A percentile compares a stretch with the other conserved stretches of the same genome.
Conservation (phyloP, 2,888 invertebrate genomes). For the Morpho deidamia region DNA sequence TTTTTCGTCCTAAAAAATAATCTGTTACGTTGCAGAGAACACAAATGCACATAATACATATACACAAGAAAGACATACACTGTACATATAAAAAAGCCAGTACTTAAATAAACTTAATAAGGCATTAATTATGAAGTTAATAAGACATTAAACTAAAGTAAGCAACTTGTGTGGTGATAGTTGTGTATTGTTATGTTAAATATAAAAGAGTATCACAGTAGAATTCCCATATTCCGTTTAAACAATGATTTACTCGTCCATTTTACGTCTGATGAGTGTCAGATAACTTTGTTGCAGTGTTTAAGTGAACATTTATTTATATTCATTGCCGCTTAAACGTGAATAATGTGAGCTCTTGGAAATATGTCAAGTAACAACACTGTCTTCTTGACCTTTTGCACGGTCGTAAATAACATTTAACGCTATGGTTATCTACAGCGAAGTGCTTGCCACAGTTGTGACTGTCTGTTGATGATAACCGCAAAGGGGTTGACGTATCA, state of each 20-base stretch:
- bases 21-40: too few species aligned
- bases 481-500: neutral
- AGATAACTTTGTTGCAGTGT: conserved; percentile 18
- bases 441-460: conserved; percentile 6
- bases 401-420: conserved; percentile 16
- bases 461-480: conserved; percentile 2
- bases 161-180: too few species aligned
- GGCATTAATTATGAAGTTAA: too few species aligned
- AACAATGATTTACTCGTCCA: conserved; percentile 6
- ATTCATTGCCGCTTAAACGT: conserved; percentile 36
- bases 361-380: conserved; percentile 16
- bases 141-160: too few species aligned
- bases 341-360: conserved; percentile 31
- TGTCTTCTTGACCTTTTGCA: conserved; percentile 15
- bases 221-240: neutral
- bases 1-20: too few species aligned
- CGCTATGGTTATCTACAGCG: conserved; percentile 11
- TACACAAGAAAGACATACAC: too few species aligned
- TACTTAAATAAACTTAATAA: too few species aligned
- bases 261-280: conserved; percentile 11
- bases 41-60: too few species aligned
- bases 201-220: neutral
- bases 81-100: too few species aligned
- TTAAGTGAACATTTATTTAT: conserved; percentile 31
- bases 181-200: neutral